Base-by-base conservation (phyloP, 2,888 invertebrate species). In the Troides helena region DNA sequence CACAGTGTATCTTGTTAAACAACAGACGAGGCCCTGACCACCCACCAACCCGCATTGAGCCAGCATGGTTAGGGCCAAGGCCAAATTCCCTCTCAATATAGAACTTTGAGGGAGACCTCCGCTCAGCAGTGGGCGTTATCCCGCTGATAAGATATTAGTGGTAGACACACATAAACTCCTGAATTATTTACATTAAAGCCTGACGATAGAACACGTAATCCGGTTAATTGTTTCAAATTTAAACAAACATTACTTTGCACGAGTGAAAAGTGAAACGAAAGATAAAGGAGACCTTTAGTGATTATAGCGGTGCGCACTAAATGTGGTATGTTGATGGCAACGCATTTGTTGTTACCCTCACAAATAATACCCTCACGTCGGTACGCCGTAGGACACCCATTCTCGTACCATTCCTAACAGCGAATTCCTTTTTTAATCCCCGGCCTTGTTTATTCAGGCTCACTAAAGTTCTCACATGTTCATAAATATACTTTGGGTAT, bases 291-390 rank as follows among this genome's bases (percentile, higher is more conserved):
- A 66, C 62, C 50, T 66, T 50, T 18, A 23, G 59, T 59, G 66
- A 62, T 70, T 59, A 70, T 46, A 60, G 61, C 46, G 61, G 65
- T 25, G 36, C 46, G 57, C 39, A 67, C 25, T 60, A 60, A 60
- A 67, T 50, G 57, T 46, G 43, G 65, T 61, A 36, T 43, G 62
- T 62, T 70, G 70, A 70, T 70, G 53, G 62, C 59, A 18, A 53
- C 57, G 36, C 66, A 70, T 70, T 67, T 67, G 63, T 63, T 70
- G 53, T 50, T 53, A 46, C 50, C 62, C 62, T 5, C 59, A 66
- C 46, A 36, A 62, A 58, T 66, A 70, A 58, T 62, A 66, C 65
- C 65, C 60, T n/a, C 39, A 60, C 61, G 23, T 23, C 62, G 69
- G 46, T 65, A 62, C 23, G n/a, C 58, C 63, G 36, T 62, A 53